A percentile compares a stretch with the other conserved stretches of the same genome.
phyloP scores from a whole-genome alignment of 2,113 vertebrate genomes.

The Tachysurus vachellii region DNA sequence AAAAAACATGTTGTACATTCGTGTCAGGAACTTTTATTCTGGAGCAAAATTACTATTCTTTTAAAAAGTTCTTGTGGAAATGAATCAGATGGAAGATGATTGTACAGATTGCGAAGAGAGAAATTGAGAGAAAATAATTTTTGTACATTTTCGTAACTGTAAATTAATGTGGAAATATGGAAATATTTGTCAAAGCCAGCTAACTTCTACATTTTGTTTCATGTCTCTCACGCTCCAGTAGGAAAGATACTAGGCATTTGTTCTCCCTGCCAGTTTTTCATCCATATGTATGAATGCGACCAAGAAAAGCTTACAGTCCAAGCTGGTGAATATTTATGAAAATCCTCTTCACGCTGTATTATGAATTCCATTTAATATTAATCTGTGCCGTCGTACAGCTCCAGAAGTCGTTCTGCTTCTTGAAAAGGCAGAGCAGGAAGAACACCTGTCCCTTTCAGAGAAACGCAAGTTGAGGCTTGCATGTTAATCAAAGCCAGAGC shows the following conservation, averaged over 20 bases:
- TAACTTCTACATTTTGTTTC: slow-evolving; percentile 8
- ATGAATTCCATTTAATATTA: slow-evolving; percentile 64
- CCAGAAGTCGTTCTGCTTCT: slow-evolving; percentile 39
- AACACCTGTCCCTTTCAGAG: slow-evolving; percentile 49
- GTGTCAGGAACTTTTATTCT: neutral
- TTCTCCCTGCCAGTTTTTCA: slow-evolving; percentile 53
- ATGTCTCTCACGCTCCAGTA: neutral
- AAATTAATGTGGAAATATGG: neutral
- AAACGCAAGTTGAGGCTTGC: slow-evolving; percentile 13
- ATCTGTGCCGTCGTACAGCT: slow-evolving; percentile 56
- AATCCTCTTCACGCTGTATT: slow-evolving; percentile 57
- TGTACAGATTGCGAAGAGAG: neutral
- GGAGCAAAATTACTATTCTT: neutral
- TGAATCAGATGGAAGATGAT: neutral
- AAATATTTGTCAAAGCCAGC: neutral
- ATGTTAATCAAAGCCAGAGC: slow-evolving; percentile 45
- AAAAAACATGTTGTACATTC: too few relatives aligned
- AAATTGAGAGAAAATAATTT: too few relatives aligned
- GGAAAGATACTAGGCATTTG: slow-evolving; percentile 44
- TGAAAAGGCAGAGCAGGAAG: slow-evolving; percentile 46
- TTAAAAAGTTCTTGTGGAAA: neutral
- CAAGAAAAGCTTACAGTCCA: slow-evolving; percentile 56
- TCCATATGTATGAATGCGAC: slow-evolving; percentile 59
- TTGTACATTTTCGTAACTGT: neutral
- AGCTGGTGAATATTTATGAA: slow-evolving; percentile 62